phyloP scores from a whole-genome alignment of 2,888 invertebrate species.

The Melinopterus prodromus region DNA sequence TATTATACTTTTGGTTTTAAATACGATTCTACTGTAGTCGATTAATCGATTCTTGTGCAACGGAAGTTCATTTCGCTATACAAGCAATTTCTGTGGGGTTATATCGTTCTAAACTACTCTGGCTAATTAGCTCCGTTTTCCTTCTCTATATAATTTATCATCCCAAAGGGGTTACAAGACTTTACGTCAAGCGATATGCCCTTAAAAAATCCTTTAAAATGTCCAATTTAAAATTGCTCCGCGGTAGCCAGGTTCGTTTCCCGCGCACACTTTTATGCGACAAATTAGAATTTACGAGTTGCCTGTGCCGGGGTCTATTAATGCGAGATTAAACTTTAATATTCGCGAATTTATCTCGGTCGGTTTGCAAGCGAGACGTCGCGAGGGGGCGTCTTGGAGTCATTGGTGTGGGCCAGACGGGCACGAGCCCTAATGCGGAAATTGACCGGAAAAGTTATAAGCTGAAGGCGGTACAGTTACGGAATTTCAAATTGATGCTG shows the following conservation, averaged over 20 bases:
- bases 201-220: background rate
- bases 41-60: too few species aligned
- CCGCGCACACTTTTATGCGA: background rate
- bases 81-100: background rate
- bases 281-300: background rate
- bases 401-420: background rate
- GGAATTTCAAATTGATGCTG: slow-evolving; percentile 4
- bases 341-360: slow-evolving; percentile 16
- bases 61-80: background rate
- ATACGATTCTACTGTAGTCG: too few species aligned
- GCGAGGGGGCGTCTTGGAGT: background rate
- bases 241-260: background rate
- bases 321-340: slow-evolving; percentile 21
- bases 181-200: background rate
- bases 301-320: slow-evolving; percentile 9
- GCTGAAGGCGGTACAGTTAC: background rate
- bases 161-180: background rate
- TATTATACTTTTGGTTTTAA: too few species aligned
- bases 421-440: background rate
- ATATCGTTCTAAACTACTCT: background rate
- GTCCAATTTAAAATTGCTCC: background rate
- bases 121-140: background rate
- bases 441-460: slow-evolving; percentile 4
- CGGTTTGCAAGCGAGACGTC: background rate
- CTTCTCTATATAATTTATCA: background rate